Base-by-base conservation (phyloP, 2,797 vertebrate species). In the Bufotes viridis region DNA sequence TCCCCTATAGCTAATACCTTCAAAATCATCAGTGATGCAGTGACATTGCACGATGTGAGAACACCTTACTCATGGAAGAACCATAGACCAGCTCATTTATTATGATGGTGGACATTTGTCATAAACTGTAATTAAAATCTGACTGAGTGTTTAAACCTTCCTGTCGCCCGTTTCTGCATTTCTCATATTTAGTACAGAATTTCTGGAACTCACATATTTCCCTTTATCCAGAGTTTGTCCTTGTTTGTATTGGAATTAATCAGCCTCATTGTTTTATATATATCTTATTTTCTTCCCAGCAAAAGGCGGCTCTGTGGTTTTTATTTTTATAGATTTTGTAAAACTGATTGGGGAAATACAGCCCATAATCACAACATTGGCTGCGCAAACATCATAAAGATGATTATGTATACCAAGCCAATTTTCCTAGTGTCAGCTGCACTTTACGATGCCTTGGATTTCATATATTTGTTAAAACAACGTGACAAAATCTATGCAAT, bases 381-480 rank as follows among this genome's bases (percentile, higher is more conserved):
- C 86, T 82, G 61, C 75, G 86, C 86, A 82, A 78, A 75, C 81
- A 82, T 87, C 86, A 70, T 87, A 87, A 87, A 82, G 86, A 87
- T 87, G 81, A 87, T 87, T 78, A 87, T 76, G 80, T 76, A 75
- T 82, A 75, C 79, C 60, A 34, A 81, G 78, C 78, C 86, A 87
- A 81, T 87, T 87, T 87, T 72, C 86, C 74, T 74, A 29, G 70
- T 82, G 86, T 87, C 86, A 82, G 80, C 79, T 76, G 57, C 86
- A 57, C 86, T 82, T 87, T 87, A 87, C 49, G 78, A 76, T 61
- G 81, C 75, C 70, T 82, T 87, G 79, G 79, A 74, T 82, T 82
- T 26, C 86, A 87, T 87, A 87, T 81, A 87, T 82, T 82, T 87
- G 80, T 87, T 87, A 82, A 87, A 87, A 78, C 86, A 82, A 87